These are phyloP conservation scores for Pararge aegeria DNA, from an alignment of 1,140 invertebrate species.

Conservation along the genomic window DNA sequence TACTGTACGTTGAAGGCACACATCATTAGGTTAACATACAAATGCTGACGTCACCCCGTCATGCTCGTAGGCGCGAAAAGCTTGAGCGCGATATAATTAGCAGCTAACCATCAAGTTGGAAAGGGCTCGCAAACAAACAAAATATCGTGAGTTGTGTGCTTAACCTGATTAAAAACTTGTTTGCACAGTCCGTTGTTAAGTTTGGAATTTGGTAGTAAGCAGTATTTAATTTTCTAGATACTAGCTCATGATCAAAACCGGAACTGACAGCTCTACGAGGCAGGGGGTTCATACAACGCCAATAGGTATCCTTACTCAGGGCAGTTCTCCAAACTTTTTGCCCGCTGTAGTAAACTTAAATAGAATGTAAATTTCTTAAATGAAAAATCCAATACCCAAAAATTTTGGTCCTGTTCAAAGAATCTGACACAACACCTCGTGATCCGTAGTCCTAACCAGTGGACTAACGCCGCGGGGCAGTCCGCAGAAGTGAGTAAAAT, in stretches of 20 bases:
- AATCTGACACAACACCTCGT: no score
- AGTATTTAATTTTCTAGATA: background rate
- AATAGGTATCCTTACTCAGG: no score
- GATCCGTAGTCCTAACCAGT: no score
- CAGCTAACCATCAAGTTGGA: constrained; percentile 31
- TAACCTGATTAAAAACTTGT: constrained; percentile 34
- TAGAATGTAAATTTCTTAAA: no score
- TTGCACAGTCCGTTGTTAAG: background rate
- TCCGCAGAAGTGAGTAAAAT: no score
- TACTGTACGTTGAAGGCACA: background rate
- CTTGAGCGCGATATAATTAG: constrained; percentile 26
- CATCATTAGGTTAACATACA: constrained; percentile 10
- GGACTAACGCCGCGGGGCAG: no score
- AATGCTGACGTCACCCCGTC: constrained; percentile 24
- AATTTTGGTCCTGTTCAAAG: no score
- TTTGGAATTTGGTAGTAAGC: background rate
- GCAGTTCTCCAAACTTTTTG: no score
- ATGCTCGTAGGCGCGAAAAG: constrained; percentile 23
- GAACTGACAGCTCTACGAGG: no score
- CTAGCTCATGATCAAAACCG: background rate
- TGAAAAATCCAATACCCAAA: no score
- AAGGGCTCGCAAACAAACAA: constrained; percentile 33
- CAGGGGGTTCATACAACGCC: no score
- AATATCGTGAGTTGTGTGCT: constrained; percentile 27
- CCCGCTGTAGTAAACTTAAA: no score